Evolutionary conservation across 2,797 vertebrate genomes (phyloP).

Genomic region (Rhabdomys pumilio): DNA sequence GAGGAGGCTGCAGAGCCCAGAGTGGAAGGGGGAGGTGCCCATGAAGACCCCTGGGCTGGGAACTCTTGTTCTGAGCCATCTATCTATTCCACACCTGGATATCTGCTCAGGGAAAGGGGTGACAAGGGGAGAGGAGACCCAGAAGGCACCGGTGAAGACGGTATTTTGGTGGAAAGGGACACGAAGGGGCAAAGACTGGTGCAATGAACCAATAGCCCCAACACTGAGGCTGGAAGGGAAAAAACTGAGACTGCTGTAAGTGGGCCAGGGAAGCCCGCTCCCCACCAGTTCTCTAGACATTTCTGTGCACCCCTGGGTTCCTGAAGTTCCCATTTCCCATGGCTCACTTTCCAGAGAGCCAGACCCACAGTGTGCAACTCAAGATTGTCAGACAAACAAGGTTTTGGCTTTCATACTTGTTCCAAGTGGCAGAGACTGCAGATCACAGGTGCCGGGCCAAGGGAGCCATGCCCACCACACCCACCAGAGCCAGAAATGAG

Average conservation of each 20-base stretch:
- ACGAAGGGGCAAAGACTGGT: accelerated
- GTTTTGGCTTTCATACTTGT: background rate
- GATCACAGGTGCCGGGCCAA: too few species aligned
- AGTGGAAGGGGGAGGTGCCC: background rate
- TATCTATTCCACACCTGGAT: background rate
- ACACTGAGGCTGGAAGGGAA: accelerated
- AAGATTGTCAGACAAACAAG: background rate
- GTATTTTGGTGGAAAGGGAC: background rate
- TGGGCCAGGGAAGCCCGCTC: background rate
- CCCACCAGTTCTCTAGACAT: accelerated
- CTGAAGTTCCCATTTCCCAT: too few species aligned
- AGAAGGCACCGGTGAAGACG: background rate
- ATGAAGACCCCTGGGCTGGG: background rate
- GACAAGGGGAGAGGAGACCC: background rate
- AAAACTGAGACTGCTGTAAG: accelerated
- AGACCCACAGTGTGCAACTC: background rate
- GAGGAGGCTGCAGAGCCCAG: background rate
- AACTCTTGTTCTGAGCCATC: background rate
- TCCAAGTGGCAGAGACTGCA: too few species aligned
- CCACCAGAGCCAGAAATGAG: background rate
- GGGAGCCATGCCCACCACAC: background rate
- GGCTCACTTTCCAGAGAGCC: background rate
- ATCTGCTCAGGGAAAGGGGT: background rate
- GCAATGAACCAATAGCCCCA: background rate
- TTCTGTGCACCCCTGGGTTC: background rate